Evolutionary conservation across 2,888 invertebrate genomes (phyloP), one percentile per base, ranked within the genome.

Genomic region (Antheraea assamensis): DNA sequence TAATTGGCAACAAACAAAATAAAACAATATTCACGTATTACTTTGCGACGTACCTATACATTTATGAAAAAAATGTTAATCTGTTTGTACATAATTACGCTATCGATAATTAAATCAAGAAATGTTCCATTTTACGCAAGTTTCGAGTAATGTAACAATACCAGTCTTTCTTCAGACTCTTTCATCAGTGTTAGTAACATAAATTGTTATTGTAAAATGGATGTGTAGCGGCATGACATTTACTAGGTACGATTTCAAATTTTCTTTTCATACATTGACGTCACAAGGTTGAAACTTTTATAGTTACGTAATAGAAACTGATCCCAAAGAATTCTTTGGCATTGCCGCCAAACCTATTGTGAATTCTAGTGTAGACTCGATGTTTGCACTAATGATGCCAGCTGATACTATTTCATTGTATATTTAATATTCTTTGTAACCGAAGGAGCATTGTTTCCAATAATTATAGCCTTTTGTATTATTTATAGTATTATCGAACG

Each of bases 311-410:
- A 85, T 76, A 52, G 78, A 82, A 83, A 75, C 82, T 82, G 83
- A 35, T n/a, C 79, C 82, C 74, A 75, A 71, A 87, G 87, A 88
- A 89, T 88, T 87, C 85, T 85, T 88, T 88, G 88, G 88, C 89
- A 86, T 82, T 83, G 82, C 75, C 78, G 85, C 85, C 85, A 86
- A 85, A 78, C 74, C 80, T 82, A 86, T 86, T 83, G 81, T 73
- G 58, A 73, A 70, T 58, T 83, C 77, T 80, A 75, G 74, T 79
- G 79, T 79, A 82, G 80, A 78, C 77, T 77, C 80, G 80, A 81
- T 86, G 85, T 87, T 85, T 85, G 83, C 82, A 82, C 79, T 81
- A 73, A 71, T 77, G 81, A 82, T 76, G 77, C 77, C 75, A 78
- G 77, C 71, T 35, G 21, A 35, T 68, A n/a, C 21, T 5, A 61